Conservation (phyloP, 2,797 vertebrate species). For the Malurus leucopterus region DNA sequence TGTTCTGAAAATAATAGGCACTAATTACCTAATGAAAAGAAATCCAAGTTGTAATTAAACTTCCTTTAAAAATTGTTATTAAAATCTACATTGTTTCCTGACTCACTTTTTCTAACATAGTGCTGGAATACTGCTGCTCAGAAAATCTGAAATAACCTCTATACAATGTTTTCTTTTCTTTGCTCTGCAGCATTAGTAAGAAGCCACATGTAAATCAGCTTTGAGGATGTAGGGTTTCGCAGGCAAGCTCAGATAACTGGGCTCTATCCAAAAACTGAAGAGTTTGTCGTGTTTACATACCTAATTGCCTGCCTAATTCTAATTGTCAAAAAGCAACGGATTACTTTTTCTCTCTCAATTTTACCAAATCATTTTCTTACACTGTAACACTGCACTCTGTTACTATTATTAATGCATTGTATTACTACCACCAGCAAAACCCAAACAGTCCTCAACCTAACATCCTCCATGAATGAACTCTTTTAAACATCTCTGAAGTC, state of each 20-base stretch:
- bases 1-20: conserved; percentile 11
- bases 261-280: not conserved
- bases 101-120: not conserved
- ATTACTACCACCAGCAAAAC: not conserved
- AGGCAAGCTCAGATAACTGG: not conserved
- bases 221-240: not conserved
- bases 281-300: not conserved
- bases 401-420: not conserved
- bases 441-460: not conserved
- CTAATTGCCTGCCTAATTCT: not conserved
- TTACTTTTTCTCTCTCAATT: not conserved
- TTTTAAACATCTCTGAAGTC: not conserved
- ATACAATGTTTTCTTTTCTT: not conserved
- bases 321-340: not conserved
- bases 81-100: not conserved
- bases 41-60: not conserved
- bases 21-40: conserved; percentile 12
- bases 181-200: not conserved
- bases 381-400: not conserved
- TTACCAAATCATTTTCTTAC: not conserved
- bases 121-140: not conserved
- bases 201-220: not conserved
- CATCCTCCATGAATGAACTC: not conserved
- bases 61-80: conserved; percentile 12
- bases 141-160: not conserved